These are phyloP conservation scores for Zaprionus nigranus DNA, from an alignment of 1,140 invertebrate genomes.

Conservation along the genomic window DNA sequence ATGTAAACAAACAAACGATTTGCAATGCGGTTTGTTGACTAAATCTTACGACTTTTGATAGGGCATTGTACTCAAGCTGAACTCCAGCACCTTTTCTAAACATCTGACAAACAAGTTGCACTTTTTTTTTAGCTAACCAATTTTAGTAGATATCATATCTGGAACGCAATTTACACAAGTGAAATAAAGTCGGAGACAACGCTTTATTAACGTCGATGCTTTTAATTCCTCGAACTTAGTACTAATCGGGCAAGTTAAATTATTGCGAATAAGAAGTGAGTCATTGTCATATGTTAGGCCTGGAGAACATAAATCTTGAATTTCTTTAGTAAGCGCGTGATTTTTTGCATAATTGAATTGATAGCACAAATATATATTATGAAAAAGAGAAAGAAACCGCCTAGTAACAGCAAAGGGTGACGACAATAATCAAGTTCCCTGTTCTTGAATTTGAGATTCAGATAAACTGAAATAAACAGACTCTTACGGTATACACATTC, in stretches of 20 bases:
- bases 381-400: neutral
- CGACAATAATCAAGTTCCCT: neutral
- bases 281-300: neutral
- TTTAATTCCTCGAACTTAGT: neutral
- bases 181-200: neutral
- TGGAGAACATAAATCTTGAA: neutral
- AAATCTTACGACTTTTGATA: neutral
- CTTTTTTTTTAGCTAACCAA: neutral
- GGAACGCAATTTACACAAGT: neutral
- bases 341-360: neutral
- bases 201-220: neutral
- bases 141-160: neutral
- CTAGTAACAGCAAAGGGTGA: neutral
- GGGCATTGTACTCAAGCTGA: neutral
- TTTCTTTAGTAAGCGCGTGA: neutral
- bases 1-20: constrained; percentile 11
- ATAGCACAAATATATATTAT: neutral
- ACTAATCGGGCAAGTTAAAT: neutral
- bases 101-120: neutral
- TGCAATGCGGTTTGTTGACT: neutral
- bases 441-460: neutral
- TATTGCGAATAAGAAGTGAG: neutral
- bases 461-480: neutral
- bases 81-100: neutral
- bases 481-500: too few relatives aligned